Evolutionary conservation across 2,888 invertebrate species (phyloP).

Genomic region (Cephalotes varians): DNA sequence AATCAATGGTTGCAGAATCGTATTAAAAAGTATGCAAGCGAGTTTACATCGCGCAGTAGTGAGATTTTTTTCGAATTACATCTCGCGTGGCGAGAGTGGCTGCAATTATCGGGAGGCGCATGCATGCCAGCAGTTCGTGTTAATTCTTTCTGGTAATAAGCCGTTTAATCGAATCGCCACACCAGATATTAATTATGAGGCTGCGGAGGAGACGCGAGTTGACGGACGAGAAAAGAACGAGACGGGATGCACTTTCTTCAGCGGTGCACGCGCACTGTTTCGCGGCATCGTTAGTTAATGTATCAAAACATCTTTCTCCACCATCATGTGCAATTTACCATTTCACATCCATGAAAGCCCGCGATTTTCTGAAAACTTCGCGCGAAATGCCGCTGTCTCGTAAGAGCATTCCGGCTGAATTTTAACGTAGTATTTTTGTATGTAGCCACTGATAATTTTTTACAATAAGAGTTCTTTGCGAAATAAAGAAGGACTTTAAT

Average conservation of each 20-base stretch:
- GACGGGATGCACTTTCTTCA: slow-evolving; percentile 68
- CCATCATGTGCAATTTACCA: background rate
- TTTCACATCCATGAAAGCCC: background rate
- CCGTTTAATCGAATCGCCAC: slow-evolving; percentile 72
- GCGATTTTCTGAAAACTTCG: slow-evolving; percentile 13
- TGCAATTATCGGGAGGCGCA: slow-evolving; percentile 43
- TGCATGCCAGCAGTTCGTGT: slow-evolving; percentile 38
- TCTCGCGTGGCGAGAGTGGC: slow-evolving; percentile 36
- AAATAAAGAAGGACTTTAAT: background rate
- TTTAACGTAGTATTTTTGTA: background rate
- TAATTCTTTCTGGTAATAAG: slow-evolving; percentile 65
- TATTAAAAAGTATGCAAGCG: background rate
- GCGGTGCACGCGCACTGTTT: slow-evolving; percentile 58
- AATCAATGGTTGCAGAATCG: background rate
- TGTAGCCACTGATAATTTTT: background rate
- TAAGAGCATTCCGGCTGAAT: background rate
- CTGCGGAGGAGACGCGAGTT: slow-evolving; percentile 13
- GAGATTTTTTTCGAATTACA: slow-evolving; percentile 23
- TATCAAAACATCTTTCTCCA: slow-evolving; percentile 21
- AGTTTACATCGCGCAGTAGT: background rate
- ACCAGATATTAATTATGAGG: slow-evolving; percentile 72
- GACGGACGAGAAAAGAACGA: slow-evolving; percentile 48
- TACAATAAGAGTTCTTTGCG: too few relatives aligned
- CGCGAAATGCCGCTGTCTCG: background rate
- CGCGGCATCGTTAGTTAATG: slow-evolving; percentile 34